phyloP scores from a whole-genome alignment of 2,797 vertebrate genomes.

The Pseudomugil gertrudae region DNA sequence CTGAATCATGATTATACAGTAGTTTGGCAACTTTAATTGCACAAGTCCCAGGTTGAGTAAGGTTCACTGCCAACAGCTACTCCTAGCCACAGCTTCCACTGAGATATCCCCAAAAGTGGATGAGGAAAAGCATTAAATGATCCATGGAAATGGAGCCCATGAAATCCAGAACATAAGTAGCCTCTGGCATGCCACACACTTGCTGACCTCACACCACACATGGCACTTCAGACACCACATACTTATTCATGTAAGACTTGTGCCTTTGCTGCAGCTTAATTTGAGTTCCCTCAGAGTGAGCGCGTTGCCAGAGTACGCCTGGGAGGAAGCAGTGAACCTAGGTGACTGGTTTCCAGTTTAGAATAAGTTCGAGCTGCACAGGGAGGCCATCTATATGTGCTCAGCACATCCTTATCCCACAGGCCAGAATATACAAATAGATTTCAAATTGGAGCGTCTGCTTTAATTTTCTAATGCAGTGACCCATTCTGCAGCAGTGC shows the following conservation, averaged over 20 bases:
- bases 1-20: slow-evolving; percentile 28
- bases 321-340: slow-evolving; percentile 49
- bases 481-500: slow-evolving; percentile 87
- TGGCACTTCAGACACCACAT: slow-evolving; percentile 39
- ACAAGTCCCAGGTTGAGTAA: slow-evolving; percentile 38
- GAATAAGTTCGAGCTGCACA: slow-evolving; percentile 48
- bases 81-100: slow-evolving; percentile 27
- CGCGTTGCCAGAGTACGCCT: slow-evolving; percentile 33
- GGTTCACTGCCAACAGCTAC: slow-evolving; percentile 48
- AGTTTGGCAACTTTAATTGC: slow-evolving; percentile 57
- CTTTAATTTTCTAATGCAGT: slow-evolving; percentile 91
- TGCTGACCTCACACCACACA: slow-evolving; percentile 50
- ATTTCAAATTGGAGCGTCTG: slow-evolving; percentile 85
- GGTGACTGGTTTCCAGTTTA: slow-evolving; percentile 65
- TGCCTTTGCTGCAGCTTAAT: slow-evolving; percentile 62
- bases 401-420: slow-evolving; percentile 81
- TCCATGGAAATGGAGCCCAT: slow-evolving; percentile 64
- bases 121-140: slow-evolving; percentile 66
- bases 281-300: slow-evolving; percentile 65
- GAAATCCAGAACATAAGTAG: slow-evolving; percentile 70
- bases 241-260: slow-evolving; percentile 63
- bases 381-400: slow-evolving; percentile 65
- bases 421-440: slow-evolving; percentile 88
- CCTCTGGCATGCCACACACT: slow-evolving; percentile 60
- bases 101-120: slow-evolving; percentile 52